Conservation (phyloP, 1,140 invertebrate species). For the Meloidogyne exigua region DNA sequence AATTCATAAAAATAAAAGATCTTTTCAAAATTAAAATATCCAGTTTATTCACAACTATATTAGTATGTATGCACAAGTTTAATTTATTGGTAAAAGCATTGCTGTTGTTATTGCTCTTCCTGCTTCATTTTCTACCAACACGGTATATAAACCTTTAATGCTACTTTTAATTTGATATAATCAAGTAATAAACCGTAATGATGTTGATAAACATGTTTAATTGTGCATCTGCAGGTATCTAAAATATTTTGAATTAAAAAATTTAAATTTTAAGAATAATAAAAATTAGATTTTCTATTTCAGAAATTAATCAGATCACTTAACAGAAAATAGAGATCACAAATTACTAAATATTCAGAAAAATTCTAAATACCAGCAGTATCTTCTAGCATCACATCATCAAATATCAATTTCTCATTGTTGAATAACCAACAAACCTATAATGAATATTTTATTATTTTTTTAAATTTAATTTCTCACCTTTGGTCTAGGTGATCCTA, state of each 20-base stretch:
- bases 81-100: slow-evolving; percentile 41
- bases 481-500: slow-evolving; percentile 58
- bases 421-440: slow-evolving; percentile 63
- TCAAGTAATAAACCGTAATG: slow-evolving; percentile 19
- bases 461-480: slow-evolving; percentile 31
- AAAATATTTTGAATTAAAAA: slow-evolving; percentile 17
- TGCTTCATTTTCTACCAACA: slow-evolving; percentile 62
- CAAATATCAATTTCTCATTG: slow-evolving; percentile 60
- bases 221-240: slow-evolving; percentile 30
- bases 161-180: neutral
- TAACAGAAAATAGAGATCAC: no score
- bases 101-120: slow-evolving; percentile 58
- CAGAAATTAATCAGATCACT: no score
- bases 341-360: no score
- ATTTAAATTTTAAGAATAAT: slow-evolving; percentile 57
- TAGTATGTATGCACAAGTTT: no score
- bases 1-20: no score
- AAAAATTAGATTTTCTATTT: no score
- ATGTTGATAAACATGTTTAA: slow-evolving; percentile 8
- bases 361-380: slow-evolving; percentile 39
- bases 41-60: no score
- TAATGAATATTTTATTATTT: neutral
- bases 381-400: slow-evolving; percentile 58
- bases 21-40: no score
- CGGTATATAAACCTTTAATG: slow-evolving; percentile 53